phyloP scores from a whole-genome alignment of 2,797 vertebrate species.

The Melanogrammus aeglefinus region DNA sequence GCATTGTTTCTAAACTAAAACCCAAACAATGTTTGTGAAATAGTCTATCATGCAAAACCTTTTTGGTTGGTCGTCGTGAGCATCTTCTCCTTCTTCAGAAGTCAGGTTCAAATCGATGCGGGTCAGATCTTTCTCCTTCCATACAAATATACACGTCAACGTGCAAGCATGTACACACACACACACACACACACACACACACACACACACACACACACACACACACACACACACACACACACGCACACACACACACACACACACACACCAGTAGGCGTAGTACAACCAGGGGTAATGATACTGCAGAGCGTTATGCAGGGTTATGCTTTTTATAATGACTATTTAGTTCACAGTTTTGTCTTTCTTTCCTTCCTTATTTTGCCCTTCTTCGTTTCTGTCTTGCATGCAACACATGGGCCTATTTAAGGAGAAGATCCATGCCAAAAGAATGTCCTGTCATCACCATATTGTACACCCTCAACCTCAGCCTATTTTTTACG shows the following conservation, averaged over 20 bases:
- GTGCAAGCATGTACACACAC: background rate
- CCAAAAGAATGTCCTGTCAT: no score
- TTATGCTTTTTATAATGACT: no score
- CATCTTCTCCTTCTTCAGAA: background rate
- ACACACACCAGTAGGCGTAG: background rate
- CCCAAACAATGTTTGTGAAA: background rate
- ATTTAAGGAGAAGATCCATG: no score
- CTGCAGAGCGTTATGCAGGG: no score
- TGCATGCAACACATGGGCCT: background rate
- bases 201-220: slow-evolving; percentile 1
- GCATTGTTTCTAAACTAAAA: background rate
- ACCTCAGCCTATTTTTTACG: background rate
- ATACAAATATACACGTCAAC: background rate
- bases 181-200: background rate
- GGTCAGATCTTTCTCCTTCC: slow-evolving; percentile 29
- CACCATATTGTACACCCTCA: no score
- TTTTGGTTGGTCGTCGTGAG: slow-evolving; percentile 6
- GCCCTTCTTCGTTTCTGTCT: background rate
- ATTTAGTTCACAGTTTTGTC: background rate
- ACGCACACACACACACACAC: slow-evolving; percentile 1
- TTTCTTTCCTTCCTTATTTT: background rate
- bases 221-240: background rate
- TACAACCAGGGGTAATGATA: no score
- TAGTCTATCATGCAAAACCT: slow-evolving; percentile 27
- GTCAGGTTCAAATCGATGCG: slow-evolving; percentile 23